Evolutionary conservation across 23 tunicate genomes (phyloP), one percentile per base, ranked within the genome.

Genomic region (Phallusia fumigata): DNA sequence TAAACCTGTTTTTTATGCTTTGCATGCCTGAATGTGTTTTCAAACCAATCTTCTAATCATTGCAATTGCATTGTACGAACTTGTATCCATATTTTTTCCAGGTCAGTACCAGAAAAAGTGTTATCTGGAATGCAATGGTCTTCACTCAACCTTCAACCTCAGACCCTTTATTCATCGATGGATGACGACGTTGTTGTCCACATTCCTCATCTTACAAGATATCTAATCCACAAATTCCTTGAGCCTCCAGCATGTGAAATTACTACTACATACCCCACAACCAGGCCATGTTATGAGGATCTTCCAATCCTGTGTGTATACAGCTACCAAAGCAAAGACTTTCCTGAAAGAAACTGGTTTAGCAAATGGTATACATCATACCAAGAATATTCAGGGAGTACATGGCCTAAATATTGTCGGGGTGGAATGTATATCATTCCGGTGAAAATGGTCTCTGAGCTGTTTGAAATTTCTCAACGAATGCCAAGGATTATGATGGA

Each of bases 391-490:
- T 82, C 88, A 1, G 69, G 69, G 3, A 58, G 26, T 22, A 58
- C 35, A 1, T 91, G 96, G 96, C 94, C 94, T 19, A 31, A 36
- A n/a, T 80, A 89, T 32, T 89, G 94, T 51, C 85, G 94, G 33
- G 94, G 94, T 0, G 94, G 94, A 26, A 75, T 84, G 64, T 89
- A 89, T 35, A 22, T 76, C 15, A 74, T 89, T 82, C 83, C 94
- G 19, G 69, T 78, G 18, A 52, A 80, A 75, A 34, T 65, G 52
- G 88, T 77, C 19, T 24, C 69, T 0, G 75, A 80, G 22, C 32
- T 89, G 33, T 89, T 83, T 51, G 85, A 80, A 19, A 47, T 53
- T 15, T 89, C 94, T 13, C 35, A 82, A 36, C 33, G 49, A 0
- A 84, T 84, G 16, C 53, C 82, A 33, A 73, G 26, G 22, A 44